Percentiles rank a stretch among this genome's conserved stretches.
phyloP scores from a whole-genome alignment of 2,797 vertebrate genomes.

The Calcarius lapponicus region DNA sequence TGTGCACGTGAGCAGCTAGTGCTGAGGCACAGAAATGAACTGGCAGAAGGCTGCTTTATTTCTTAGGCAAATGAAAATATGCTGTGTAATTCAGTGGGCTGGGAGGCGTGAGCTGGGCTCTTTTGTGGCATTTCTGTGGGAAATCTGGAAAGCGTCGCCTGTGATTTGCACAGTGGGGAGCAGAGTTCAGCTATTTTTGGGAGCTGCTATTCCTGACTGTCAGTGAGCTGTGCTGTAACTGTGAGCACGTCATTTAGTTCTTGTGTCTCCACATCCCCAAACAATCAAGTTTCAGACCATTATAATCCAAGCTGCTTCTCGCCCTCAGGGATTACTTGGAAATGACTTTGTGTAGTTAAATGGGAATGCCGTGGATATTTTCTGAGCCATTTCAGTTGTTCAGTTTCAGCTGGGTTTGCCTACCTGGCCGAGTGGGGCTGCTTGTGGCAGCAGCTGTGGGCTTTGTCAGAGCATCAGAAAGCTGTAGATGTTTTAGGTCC shows the following conservation, averaged over 20 bases:
- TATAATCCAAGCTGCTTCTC: not conserved
- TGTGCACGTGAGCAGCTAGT: not conserved
- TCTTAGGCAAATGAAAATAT: not conserved
- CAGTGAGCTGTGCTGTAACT: not conserved
- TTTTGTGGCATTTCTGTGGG: constrained; percentile 27
- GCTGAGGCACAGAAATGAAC: not conserved
- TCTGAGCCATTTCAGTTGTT: not conserved
- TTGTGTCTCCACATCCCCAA: not conserved
- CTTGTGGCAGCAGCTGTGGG: not conserved
- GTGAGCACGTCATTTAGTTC: not conserved
- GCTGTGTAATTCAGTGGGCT: not conserved
- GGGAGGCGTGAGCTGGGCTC: not conserved
- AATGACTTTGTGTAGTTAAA: not conserved
- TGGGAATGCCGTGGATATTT: fast-evolving
- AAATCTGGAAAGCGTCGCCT: constrained; percentile 25
- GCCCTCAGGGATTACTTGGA: not conserved
- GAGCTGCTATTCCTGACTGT: constrained; percentile 22
- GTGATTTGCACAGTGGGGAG: constrained; percentile 19
- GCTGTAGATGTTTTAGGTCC: not conserved
- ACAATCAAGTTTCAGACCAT: not conserved
- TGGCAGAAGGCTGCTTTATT: not conserved
- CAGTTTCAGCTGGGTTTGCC: not conserved
- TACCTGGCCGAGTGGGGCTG: not conserved
- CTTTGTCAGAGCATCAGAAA: not conserved
- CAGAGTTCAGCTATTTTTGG: constrained; percentile 39